Conservation (phyloP, 2,888 invertebrate genomes). For the Noctua janthina region DNA sequence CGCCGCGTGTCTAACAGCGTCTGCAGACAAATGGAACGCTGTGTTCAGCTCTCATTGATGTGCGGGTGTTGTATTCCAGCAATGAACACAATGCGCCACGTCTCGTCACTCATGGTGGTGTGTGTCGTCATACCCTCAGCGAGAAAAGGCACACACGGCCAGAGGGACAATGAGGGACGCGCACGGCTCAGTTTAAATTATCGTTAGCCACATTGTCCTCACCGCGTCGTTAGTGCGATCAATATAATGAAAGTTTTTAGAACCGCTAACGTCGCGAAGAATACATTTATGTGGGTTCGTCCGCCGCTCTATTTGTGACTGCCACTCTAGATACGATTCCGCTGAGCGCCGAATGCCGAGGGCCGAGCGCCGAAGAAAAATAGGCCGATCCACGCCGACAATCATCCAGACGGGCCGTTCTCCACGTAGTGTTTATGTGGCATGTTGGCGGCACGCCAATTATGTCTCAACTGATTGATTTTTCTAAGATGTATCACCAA, state of each 20-base stretch:
- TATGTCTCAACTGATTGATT: slow-evolving; percentile 80
- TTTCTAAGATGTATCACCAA: slow-evolving; percentile 71
- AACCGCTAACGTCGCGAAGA: slow-evolving; percentile 22
- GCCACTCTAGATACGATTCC: slow-evolving; percentile 52
- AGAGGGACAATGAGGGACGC: not conserved
- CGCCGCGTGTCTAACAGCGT: slow-evolving; percentile 24
- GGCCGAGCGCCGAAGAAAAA: slow-evolving; percentile 59
- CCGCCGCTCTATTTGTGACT: slow-evolving; percentile 59
- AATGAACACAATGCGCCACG: slow-evolving; percentile 29
- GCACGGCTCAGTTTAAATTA: slow-evolving; percentile 6
- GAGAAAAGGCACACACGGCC: not conserved
- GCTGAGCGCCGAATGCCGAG: slow-evolving; percentile 53
- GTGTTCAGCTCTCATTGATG: slow-evolving; percentile 58
- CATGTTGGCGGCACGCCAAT: slow-evolving; percentile 74
- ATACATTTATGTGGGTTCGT: slow-evolving; percentile 31
- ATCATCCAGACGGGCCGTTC: slow-evolving; percentile 59
- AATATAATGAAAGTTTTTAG: slow-evolving; percentile 43
- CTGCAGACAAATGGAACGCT: slow-evolving; percentile 41
- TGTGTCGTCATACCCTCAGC: not conserved
- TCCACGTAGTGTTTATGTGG: slow-evolving; percentile 73
- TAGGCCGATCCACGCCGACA: slow-evolving; percentile 54
- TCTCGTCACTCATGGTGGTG: not conserved
- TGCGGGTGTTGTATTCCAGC: slow-evolving; percentile 38
- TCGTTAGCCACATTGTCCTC: slow-evolving; percentile 19
- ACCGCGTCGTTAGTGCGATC: slow-evolving; percentile 23